These are phyloP conservation scores for Irena cyanogastra DNA, from an alignment of 2,113 vertebrate species.

Conservation along the genomic window DNA sequence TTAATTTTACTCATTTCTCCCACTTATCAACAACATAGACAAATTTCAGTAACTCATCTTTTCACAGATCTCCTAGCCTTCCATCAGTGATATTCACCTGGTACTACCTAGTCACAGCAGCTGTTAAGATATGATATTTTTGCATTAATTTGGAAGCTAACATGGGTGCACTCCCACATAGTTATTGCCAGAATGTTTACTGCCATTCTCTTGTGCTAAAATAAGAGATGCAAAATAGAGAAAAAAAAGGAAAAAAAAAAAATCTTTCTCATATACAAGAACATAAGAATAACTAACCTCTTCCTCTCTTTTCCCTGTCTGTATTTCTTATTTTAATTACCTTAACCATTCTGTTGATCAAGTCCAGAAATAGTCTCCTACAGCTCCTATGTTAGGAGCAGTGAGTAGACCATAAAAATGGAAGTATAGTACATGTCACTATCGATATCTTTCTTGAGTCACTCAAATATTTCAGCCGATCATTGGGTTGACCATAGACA, in stretches of 20 bases:
- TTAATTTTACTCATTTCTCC: neutral
- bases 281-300: neutral
- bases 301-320: neutral
- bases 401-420: neutral
- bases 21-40: neutral
- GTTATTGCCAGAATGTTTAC: neutral
- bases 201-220: neutral
- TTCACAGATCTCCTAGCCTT: neutral
- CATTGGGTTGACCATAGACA: neutral
- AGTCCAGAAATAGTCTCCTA: neutral
- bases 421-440: neutral
- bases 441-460: neutral
- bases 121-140: neutral
- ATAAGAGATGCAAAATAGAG: neutral
- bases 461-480: neutral
- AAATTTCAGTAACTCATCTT: neutral
- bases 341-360: neutral
- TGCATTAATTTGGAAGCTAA: neutral
- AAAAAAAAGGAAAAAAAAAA: neutral
- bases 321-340: neutral
- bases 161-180: accelerated
- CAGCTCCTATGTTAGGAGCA: neutral
- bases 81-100: neutral
- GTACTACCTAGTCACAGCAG: neutral
- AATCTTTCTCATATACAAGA: neutral